These are phyloP conservation scores for Cotesia congregata DNA, from an alignment of 2,888 invertebrate genomes.

Conservation along the genomic window DNA sequence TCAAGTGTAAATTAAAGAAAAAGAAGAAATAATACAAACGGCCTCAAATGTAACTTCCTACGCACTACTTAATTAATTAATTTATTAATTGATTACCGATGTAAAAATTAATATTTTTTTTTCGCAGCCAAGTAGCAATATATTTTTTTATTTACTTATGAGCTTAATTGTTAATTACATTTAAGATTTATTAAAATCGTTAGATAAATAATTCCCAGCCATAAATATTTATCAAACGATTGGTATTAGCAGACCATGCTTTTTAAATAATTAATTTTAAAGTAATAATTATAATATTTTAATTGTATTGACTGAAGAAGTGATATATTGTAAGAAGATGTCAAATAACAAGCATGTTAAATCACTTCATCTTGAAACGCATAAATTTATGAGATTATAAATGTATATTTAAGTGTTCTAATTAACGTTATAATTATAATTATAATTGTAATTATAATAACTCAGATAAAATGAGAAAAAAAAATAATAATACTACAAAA, in stretches of 20 bases:
- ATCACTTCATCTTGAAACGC: not conserved
- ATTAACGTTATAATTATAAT: not conserved
- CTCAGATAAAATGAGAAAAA: not conserved
- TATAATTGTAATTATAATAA: not conserved
- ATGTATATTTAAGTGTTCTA: not conserved
- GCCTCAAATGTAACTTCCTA: not conserved
- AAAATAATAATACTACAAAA: not conserved
- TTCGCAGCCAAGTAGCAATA: not conserved
- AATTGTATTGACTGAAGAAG: not conserved
- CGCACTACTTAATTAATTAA: slow-evolving; percentile 1
- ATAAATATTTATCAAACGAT: not conserved
- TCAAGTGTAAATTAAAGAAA: slow-evolving; percentile 73
- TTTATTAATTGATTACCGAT: not conserved
- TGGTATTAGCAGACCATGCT: not conserved
- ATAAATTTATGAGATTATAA: not conserved
- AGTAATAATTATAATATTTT: not conserved
- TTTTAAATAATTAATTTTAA: not conserved
- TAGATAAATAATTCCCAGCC: not conserved
- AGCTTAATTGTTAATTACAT: not conserved
- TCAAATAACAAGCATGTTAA: not conserved
- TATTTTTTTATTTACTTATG: not conserved
- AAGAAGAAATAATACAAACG: not conserved
- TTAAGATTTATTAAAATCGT: not conserved
- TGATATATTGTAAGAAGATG: not conserved
- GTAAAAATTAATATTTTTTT: not conserved